Percentiles rank a stretch among this genome's conserved stretches.
Evolutionary conservation across 2,888 invertebrate species (phyloP).

Genomic region (Conus canariensis): DNA sequence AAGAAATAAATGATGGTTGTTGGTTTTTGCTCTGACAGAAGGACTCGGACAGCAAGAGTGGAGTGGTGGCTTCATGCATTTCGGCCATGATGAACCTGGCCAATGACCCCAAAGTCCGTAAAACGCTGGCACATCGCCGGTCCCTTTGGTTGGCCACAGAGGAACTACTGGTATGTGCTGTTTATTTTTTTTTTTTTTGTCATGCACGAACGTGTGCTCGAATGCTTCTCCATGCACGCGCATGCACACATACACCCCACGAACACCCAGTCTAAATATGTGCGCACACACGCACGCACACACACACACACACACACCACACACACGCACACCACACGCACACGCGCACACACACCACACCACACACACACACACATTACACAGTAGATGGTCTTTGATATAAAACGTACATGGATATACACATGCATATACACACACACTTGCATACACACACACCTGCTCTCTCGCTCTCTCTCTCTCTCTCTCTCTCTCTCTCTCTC

Average conservation of each 20-base stretch:
- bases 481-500: too few species aligned
- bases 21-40: conserved; percentile 44
- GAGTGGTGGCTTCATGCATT: conserved; percentile 60
- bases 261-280: background rate
- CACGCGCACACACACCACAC: too few species aligned
- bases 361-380: too few species aligned
- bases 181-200: background rate
- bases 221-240: background rate
- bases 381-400: too few species aligned
- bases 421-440: too few species aligned
- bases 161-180: conserved; percentile 61
- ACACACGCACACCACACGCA: background rate
- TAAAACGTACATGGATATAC: too few species aligned
- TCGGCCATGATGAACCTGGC: conserved; percentile 69
- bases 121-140: conserved; percentile 59
- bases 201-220: background rate
- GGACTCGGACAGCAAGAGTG: conserved; percentile 52
- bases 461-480: too few species aligned
- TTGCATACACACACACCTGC: too few species aligned
- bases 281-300: background rate
- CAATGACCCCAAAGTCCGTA: conserved; percentile 61
- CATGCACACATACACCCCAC: background rate
- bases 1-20: too few species aligned
- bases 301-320: background rate
- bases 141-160: conserved; percentile 66